Evolutionary conservation across 2,888 invertebrate genomes (phyloP).

Genomic region (Lochmaea crataegi): DNA sequence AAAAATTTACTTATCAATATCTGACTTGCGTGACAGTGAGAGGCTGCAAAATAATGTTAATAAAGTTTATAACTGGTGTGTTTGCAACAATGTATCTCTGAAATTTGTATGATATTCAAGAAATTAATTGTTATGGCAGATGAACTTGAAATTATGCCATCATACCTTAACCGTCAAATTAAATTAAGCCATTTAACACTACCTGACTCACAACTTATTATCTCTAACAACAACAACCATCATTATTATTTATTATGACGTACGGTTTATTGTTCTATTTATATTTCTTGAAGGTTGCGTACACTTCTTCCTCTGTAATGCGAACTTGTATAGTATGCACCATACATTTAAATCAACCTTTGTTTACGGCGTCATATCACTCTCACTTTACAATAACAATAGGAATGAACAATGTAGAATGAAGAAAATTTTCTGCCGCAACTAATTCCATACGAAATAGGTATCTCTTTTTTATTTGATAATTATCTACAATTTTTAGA

Average conservation of each 20-base stretch:
- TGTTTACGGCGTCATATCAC: background rate
- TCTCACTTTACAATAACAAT: background rate
- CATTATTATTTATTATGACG: background rate
- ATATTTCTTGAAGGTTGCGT: constrained; percentile 4
- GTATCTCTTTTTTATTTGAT: no score
- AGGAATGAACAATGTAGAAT: background rate
- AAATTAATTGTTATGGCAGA: background rate
- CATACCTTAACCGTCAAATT: background rate
- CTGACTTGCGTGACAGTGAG: no score
- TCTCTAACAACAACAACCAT: background rate
- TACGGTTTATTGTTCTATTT: background rate
- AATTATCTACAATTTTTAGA: background rate
- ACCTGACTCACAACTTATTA: background rate
- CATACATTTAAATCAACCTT: background rate
- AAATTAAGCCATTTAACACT: background rate
- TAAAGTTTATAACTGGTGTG: no score
- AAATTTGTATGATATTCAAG: no score
- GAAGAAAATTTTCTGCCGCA: background rate
- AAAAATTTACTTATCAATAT: no score
- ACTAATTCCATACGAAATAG: background rate
- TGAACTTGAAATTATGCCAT: background rate
- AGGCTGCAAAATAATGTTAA: no score
- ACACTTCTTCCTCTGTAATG: background rate
- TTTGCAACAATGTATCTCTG: no score
- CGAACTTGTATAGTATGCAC: background rate